Evolutionary conservation across 2,113 vertebrate species (phyloP), one percentile per base, ranked within the genome.

Genomic region (Boulengeromyrus knoepffleri): DNA sequence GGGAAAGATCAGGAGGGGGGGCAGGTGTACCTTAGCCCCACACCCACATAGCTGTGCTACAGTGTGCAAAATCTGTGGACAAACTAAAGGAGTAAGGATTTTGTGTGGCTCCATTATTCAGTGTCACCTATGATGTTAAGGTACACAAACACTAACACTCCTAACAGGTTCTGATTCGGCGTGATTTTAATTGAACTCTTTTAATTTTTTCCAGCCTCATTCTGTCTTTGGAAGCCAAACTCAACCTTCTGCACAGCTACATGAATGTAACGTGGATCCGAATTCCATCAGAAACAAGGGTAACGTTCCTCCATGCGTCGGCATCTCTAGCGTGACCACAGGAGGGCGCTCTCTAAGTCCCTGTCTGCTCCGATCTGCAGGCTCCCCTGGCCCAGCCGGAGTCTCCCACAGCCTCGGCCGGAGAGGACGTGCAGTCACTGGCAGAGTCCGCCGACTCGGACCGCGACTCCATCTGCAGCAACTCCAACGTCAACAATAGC

Each of bases 231-330:
- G 99, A 99, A 95, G 98, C 99, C 95, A 99, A 99, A 95, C 96
- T 99, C 93, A 98, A 97, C 93, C 97, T 99, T 91, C 97, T 99
- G 91, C 99, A 99, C 97, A 99, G 97, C 97, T 99, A 99, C 95
- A 99, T 99, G 99, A 99, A 99, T 95, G 99, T 99, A 96, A 99
- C 99, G 0, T 99, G 99, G 99, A 98, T 99, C 92, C 97, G 98
- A 92, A 99, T 99, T 93, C 98, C 98, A 58, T 99, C 98, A 0
- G 99, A 99, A 96, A 99, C 99, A 93, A 96, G 98, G 97, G 99
- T 99, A 93, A 92, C 1, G 36, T 84, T 90, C 66, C 70, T 86
- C 88, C 24, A 27, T 84, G 17, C 19, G 0, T 85, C 53, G 27
- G n/a, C 15, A 24, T 89, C 7, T 45, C 21, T 13, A 27, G 52